Base-by-base conservation (phyloP, 2,888 invertebrate species). In the Eupeodes latifasciatus region DNA sequence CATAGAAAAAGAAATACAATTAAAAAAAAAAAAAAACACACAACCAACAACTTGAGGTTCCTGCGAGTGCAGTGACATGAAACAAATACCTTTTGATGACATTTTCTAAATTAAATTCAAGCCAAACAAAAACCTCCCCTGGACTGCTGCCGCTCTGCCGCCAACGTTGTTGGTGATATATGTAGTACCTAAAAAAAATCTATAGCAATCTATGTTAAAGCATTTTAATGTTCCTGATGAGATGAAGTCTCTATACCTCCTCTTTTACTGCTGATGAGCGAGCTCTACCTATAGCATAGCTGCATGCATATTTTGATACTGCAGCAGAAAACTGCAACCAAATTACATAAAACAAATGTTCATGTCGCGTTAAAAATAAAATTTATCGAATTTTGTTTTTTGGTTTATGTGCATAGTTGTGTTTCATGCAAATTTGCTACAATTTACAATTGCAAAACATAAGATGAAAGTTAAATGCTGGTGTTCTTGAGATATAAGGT, bases 11-110 rank as follows among this genome's bases (percentile, higher is more conserved):
- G 19, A 40, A 40, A 44, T 44, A 71, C 44, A 55, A 57, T 44
- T 19, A 55, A 12, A 47, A 3, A 14, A 66, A 47, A 14, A 47
- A 40, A 40, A 40, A 36, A 0, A 6, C 4, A 36, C 7, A 6
- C 4, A 40, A 5, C 40, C 40, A 40, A 40, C 40, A 40, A 47
- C 57, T 34, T 59, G 47, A 59, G 47, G 53, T 71, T 71, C 19
- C 19, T 55, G 19, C 55, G 55, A 59, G 47, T 59, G 72, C 44
- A 81, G 67, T 79, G 86, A 87, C 84, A 87, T 81, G 53, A 75
- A 84, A 77, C 84, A 87, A 84, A 83, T 84, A 87, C 84, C 76
- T 76, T 55, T 74, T 61, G 27, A 49, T 83, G 87, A 80, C 87
- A 87, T 83, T 80, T 80, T 76, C 80, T 71, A 79, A 83, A 86